phyloP scores from a whole-genome alignment of 2,113 vertebrate genomes.

The Pterocles gutturalis region DNA sequence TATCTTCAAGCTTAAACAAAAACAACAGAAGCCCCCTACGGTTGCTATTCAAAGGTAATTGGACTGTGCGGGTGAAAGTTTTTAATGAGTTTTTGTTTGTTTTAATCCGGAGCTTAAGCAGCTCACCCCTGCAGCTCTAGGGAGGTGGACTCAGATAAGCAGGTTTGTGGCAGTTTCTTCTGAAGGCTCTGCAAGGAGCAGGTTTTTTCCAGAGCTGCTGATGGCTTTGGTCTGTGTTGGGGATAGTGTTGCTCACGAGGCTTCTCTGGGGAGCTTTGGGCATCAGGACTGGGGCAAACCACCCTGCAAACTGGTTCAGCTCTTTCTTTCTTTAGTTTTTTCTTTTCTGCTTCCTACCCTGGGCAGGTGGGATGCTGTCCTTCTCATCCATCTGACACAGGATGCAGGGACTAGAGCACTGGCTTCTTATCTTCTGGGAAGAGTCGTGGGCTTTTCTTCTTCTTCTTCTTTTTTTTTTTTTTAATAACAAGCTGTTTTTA shows the following conservation, averaged over 20 bases:
- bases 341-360: background rate
- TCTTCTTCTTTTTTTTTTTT: too few species aligned
- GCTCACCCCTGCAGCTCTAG: background rate
- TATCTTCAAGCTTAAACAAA: background rate
- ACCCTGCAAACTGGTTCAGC: background rate
- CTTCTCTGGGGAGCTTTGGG: background rate
- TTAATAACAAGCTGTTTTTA: background rate
- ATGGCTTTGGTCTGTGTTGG: rapidly evolving
- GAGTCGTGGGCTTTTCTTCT: background rate
- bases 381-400: background rate
- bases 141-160: background rate
- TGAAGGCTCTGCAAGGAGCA: background rate
- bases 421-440: background rate
- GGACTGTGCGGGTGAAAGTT: background rate
- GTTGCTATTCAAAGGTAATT: background rate
- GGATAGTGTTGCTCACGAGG: rapidly evolving
- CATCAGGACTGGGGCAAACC: background rate
- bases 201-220: background rate
- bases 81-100: slow-evolving; percentile 15
- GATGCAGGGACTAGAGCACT: too few species aligned
- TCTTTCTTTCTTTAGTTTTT: background rate
- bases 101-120: background rate
- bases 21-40: background rate
- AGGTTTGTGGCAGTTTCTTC: background rate
- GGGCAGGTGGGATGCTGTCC: background rate